Conservation (phyloP, 2,888 invertebrate genomes). For the Chelonus formosanus region DNA sequence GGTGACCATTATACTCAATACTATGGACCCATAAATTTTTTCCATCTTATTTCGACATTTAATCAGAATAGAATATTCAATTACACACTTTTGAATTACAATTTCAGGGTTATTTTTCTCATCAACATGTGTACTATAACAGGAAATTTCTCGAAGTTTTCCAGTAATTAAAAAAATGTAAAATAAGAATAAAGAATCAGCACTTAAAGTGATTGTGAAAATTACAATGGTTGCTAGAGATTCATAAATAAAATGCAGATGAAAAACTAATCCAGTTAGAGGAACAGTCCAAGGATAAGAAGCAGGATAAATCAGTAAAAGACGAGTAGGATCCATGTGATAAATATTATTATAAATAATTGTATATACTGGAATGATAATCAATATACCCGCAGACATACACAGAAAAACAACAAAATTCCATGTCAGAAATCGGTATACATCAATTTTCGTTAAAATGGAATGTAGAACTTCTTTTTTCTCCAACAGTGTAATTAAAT, state of each 20-base stretch:
- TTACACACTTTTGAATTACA: conserved; percentile 9
- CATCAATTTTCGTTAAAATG: no score
- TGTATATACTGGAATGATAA: no score
- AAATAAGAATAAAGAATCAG: conserved; percentile 47
- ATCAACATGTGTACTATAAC: conserved; percentile 30
- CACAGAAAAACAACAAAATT: no score
- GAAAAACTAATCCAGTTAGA: conserved; percentile 30
- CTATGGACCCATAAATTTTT: conserved; percentile 27
- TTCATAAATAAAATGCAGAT: conserved; percentile 40
- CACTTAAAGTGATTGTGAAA: conserved; percentile 35
- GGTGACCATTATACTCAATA: conserved; percentile 19
- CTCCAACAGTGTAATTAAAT: no score
- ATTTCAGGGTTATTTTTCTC: conserved; percentile 18
- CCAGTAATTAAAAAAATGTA: conserved; percentile 48
- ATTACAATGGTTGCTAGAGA: conserved; percentile 25
- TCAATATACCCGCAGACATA: no score
- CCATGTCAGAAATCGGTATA: no score
- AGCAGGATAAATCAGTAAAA: conserved; percentile 26
- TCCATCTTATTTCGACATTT: conserved; percentile 20
- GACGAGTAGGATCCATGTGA: no score
- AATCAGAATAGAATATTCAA: conserved; percentile 1
- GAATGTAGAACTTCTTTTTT: no score
- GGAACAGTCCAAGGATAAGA: conserved; percentile 41
- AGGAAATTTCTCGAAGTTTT: conserved; percentile 41
- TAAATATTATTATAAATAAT: no score